A percentile compares a stretch with the other conserved stretches of the same genome.
Conservation (phyloP, 2,113 vertebrate genomes). For the Chlamydotis undulata region DNA sequence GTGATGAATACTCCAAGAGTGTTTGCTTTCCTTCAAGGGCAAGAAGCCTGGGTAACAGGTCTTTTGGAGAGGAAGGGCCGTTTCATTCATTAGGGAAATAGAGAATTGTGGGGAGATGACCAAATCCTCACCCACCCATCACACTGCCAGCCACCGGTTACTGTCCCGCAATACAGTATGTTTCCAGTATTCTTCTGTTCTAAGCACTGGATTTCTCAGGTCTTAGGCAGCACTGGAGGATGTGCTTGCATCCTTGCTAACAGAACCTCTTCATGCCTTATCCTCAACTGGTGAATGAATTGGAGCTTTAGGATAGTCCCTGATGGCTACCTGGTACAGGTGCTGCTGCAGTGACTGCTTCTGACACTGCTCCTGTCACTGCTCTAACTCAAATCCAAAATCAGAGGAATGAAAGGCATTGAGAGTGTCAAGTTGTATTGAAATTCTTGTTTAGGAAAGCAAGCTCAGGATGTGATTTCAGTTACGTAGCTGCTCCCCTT, state of each 20-base stretch:
- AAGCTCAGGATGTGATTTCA: not conserved
- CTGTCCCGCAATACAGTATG: not conserved
- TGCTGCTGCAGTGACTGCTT: not conserved
- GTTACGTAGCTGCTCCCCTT: not conserved
- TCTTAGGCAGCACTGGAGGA: not conserved
- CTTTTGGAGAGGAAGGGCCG: not conserved
- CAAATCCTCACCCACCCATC: not conserved
- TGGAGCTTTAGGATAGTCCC: not conserved
- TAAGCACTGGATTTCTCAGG: not conserved
- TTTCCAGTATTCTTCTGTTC: not conserved
- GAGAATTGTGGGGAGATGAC: not conserved
- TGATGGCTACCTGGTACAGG: accelerated
- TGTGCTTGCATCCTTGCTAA: not conserved
- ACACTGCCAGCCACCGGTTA: not conserved
- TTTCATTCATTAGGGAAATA: not conserved
- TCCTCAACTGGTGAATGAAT: not conserved
- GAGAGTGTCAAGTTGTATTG: not conserved
- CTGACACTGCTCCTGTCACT: not conserved
- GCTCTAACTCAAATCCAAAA: not conserved
- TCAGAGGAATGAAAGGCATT: not conserved
- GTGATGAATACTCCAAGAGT: not conserved
- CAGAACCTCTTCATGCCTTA: not conserved
- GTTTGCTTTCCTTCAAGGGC: not conserved
- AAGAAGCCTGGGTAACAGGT: not conserved
- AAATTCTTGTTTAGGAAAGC: not conserved